phyloP scores from a whole-genome alignment of 2,113 vertebrate genomes.

The Cynopterus brachyotis region DNA sequence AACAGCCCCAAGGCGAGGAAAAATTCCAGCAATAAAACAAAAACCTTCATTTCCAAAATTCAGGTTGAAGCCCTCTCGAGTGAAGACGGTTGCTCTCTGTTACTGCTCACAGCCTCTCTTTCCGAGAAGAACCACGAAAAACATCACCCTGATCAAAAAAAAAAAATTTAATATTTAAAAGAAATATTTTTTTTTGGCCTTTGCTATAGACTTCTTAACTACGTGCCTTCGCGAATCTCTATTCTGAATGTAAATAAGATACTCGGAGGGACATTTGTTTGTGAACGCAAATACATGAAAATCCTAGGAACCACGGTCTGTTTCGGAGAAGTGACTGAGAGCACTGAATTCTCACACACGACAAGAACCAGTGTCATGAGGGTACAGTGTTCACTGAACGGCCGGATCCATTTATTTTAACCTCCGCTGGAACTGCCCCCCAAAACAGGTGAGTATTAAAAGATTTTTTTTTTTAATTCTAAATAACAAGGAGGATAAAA shows the following conservation, averaged over 20 bases:
- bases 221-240: background rate
- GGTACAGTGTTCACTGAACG: accelerated
- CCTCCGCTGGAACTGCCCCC: background rate
- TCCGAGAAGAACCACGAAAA: background rate
- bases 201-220: accelerated
- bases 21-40: background rate
- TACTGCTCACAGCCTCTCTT: too few relatives aligned
- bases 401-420: background rate
- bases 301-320: accelerated
- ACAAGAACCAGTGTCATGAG: accelerated
- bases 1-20: background rate
- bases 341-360: accelerated
- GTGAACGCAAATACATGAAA: background rate
- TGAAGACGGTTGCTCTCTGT: background rate
- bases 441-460: slow-evolving; percentile 65
- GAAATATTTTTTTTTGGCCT: background rate
- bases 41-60: background rate
- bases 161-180: too few relatives aligned
- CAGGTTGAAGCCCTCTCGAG: background rate
- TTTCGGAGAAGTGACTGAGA: accelerated
- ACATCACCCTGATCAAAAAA: background rate
- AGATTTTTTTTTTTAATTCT: slow-evolving; percentile 36
- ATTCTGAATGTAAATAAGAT: background rate
- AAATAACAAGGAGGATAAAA: slow-evolving; percentile 41
- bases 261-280: accelerated